Evolutionary conservation across 92 coral and sea anemone genomes (phyloP).

Genomic region (Zoanthus sociatus): DNA sequence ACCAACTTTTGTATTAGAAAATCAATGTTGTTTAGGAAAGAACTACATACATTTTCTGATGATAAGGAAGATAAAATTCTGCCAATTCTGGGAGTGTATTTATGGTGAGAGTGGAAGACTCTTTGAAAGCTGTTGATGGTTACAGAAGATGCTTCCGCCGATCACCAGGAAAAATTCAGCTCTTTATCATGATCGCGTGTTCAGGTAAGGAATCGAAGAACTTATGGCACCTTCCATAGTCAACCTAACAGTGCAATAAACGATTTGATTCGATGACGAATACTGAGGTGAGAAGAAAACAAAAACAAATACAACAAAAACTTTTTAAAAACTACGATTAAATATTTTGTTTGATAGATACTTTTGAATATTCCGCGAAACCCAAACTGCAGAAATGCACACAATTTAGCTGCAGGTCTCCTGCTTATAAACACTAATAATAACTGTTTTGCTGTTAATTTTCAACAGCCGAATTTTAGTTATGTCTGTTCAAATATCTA

Average conservation of each 20-base stretch:
- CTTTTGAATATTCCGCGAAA: no score
- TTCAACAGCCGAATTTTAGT: no score
- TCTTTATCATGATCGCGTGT: slow-evolving; percentile 22
- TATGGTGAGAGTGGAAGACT: slow-evolving; percentile 45
- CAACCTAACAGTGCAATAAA: background rate
- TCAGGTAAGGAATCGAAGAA: slow-evolving; percentile 15
- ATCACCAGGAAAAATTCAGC: background rate
- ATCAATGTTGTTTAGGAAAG: background rate
- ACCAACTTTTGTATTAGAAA: background rate
- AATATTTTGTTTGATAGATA: no score
- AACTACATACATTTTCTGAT: slow-evolving; percentile 17
- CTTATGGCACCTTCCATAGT: background rate
- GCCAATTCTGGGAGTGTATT: slow-evolving; percentile 36
- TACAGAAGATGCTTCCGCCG: slow-evolving; percentile 15
- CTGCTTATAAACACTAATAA: no score
- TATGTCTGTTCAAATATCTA: no score
- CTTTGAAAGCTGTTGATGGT: slow-evolving; percentile 35
- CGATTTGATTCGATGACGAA: background rate
- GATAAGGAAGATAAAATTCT: slow-evolving; percentile 24
- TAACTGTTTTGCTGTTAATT: no score
- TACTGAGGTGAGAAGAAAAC: background rate
- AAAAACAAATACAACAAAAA: background rate
- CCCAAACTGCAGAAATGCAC: no score
- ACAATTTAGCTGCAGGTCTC: no score
- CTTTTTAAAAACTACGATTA: no score